Conservation (phyloP, 2,113 vertebrate species). For the Leiothrix lutea region DNA sequence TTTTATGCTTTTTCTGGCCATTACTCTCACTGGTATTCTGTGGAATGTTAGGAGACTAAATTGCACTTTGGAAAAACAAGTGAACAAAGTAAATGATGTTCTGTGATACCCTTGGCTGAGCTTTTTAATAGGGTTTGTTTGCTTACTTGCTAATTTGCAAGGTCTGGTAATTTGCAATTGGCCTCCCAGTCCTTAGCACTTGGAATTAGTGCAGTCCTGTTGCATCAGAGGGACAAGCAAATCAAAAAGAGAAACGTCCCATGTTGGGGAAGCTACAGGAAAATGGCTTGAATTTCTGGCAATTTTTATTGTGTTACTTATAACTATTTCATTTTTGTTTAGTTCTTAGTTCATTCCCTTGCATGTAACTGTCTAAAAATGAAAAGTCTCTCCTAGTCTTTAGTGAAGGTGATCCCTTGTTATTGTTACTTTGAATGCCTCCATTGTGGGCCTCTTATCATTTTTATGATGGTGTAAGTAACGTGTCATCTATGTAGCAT, state of each 20-base stretch:
- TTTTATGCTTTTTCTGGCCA: background rate
- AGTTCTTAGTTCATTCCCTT: background rate
- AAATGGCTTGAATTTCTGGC: background rate
- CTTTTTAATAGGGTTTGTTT: conserved; percentile 35
- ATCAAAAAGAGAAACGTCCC: background rate
- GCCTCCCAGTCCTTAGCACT: background rate
- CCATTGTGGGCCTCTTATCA: conserved; percentile 17
- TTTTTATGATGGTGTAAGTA: conserved; percentile 59
- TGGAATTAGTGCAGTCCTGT: background rate
- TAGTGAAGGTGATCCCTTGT: conserved; percentile 37
- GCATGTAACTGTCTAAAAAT: background rate
- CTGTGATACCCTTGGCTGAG: conserved; percentile 5
- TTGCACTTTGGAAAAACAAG: conserved; percentile 2
- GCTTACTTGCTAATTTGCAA: conserved; percentile 50
- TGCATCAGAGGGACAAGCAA: background rate
- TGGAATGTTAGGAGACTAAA: background rate
- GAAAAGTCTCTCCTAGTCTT: background rate
- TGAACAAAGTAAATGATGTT: background rate
- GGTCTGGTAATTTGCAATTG: conserved; percentile 4
- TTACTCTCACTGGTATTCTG: background rate
- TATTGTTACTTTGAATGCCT: conserved; percentile 39
- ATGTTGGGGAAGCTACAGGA: background rate
- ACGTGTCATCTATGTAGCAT: conserved; percentile 24
- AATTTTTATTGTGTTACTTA: background rate
- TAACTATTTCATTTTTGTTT: background rate